Evolutionary conservation across 2,888 invertebrate genomes (phyloP).

Genomic region (Cerastoderma edule): DNA sequence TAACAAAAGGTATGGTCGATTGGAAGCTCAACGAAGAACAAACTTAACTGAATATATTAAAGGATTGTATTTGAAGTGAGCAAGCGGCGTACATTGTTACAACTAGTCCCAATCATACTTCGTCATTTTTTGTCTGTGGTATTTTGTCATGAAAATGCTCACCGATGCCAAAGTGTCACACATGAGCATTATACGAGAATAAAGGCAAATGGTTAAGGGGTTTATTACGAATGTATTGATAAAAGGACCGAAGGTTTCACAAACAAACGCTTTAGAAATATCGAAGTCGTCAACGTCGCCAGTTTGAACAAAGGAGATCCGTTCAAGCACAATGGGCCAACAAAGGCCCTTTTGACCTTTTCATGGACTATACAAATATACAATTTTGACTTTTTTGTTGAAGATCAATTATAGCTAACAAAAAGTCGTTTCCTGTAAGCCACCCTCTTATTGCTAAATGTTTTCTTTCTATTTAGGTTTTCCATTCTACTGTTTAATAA

Average conservation of each 20-base stretch:
- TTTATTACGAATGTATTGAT: background rate
- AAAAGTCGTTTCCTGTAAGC: conserved; percentile 23
- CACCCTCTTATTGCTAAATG: conserved; percentile 25
- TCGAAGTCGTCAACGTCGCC: conserved; percentile 18
- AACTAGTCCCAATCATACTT: too few relatives aligned
- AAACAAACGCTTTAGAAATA: conserved; percentile 23
- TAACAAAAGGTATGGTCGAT: too few relatives aligned
- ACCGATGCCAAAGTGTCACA: too few relatives aligned
- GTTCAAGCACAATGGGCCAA: background rate
- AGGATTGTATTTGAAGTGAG: too few relatives aligned
- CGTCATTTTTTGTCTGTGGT: too few relatives aligned
- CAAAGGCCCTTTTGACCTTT: conserved; percentile 30
- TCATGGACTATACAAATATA: conserved; percentile 43
- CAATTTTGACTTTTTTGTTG: conserved; percentile 20
- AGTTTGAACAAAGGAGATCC: conserved; percentile 9
- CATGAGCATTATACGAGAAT: too few relatives aligned
- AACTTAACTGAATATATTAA: too few relatives aligned
- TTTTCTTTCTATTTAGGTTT: conserved; percentile 15
- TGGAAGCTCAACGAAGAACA: too few relatives aligned
- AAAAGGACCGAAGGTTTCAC: background rate
- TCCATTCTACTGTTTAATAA: conserved; percentile 13
- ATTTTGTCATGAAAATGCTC: too few relatives aligned
- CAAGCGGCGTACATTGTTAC: too few relatives aligned
- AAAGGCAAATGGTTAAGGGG: conserved; percentile 11
- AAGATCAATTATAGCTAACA: conserved; percentile 24